phyloP scores from a whole-genome alignment of 2,113 vertebrate species.

The Columba janthina region DNA sequence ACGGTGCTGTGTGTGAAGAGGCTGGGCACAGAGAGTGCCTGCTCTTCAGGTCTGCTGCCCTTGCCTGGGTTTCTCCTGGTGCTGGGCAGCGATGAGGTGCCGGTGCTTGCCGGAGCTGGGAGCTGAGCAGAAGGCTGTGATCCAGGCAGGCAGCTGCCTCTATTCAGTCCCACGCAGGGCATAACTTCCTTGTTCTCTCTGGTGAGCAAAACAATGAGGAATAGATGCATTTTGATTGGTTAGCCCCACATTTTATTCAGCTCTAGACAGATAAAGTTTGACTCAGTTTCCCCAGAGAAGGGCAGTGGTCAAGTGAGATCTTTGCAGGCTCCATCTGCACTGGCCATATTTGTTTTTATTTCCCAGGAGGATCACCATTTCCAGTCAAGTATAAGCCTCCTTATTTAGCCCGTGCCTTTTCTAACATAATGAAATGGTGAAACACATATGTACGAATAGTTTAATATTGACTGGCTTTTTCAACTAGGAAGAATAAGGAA shows the following conservation, averaged over 20 bases:
- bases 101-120: accelerated
- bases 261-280: neutral
- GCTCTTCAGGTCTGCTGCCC: neutral
- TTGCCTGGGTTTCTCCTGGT: neutral
- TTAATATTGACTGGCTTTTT: neutral
- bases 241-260: neutral
- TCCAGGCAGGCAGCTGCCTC: neutral
- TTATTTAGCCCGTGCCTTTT: neutral
- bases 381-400: neutral
- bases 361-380: neutral
- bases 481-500: neutral
- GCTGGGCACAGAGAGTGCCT: neutral
- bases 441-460: neutral
- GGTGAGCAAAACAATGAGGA: neutral
- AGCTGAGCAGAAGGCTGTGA: neutral
- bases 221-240: neutral
- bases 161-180: neutral
- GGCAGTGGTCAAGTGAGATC: neutral
- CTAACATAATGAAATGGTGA: neutral
- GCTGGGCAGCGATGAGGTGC: accelerated
- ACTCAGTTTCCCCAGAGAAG: neutral
- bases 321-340: neutral
- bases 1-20: accelerated
- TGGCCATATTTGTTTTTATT: neutral
- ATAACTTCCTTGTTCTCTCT: neutral